These are phyloP conservation scores for Drosophila peninsularis DNA, from an alignment of 2,888 invertebrate species.

Conservation along the genomic window DNA sequence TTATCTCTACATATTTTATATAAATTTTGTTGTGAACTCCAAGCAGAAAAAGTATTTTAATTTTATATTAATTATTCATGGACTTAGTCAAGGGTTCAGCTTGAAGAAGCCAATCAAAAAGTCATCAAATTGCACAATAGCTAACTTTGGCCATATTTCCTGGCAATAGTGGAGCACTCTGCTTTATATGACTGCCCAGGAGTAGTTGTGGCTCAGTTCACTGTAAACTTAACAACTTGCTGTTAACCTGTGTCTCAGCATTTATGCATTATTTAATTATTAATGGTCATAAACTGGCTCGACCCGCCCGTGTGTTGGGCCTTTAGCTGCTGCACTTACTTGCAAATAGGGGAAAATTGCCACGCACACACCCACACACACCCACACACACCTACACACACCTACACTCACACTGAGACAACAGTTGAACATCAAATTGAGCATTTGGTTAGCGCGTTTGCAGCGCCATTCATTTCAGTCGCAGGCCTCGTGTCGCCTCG, in stretches of 20 bases:
- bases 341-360: slow-evolving; percentile 18
- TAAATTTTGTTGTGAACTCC: no score
- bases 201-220: neutral
- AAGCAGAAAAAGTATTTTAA: no score
- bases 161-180: neutral
- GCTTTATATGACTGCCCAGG: neutral
- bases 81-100: neutral
- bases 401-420: neutral
- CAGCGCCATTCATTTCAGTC: slow-evolving; percentile 45
- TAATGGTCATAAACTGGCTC: slow-evolving; percentile 27
- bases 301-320: slow-evolving; percentile 16
- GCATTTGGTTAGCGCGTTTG: slow-evolving; percentile 64
- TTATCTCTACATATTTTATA: no score
- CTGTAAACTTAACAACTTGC: slow-evolving; percentile 3
- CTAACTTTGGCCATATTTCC: rapidly evolving
- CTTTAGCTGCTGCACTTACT: slow-evolving; percentile 9
- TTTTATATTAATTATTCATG: neutral
- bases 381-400: slow-evolving; percentile 3
- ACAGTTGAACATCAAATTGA: slow-evolving; percentile 65
- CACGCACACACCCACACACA: slow-evolving; percentile 3
- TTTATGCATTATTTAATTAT: slow-evolving; percentile 46
- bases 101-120: neutral
- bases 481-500: slow-evolving; percentile 54
- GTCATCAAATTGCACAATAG: neutral
- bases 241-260: slow-evolving; percentile 13